These are phyloP conservation scores for Trichomycterus rosablanca DNA, from an alignment of 2,113 vertebrate genomes.

Conservation along the genomic window DNA sequence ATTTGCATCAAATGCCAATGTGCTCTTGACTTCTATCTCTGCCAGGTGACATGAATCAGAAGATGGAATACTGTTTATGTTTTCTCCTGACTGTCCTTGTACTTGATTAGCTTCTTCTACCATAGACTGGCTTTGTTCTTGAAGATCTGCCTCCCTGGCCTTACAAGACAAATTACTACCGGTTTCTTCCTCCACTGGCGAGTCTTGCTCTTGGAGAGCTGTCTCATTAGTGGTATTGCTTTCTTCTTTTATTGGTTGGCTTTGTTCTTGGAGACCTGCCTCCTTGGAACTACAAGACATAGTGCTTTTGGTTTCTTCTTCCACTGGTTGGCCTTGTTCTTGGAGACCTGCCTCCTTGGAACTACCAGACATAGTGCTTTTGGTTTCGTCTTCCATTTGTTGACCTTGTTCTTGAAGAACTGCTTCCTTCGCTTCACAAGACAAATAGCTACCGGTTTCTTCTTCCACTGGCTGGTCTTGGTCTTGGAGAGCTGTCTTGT, in stretches of 20 bases:
- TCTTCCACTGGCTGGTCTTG: neutral
- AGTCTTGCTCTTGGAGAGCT: neutral
- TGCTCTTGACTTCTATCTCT: too few relatives aligned
- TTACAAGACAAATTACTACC: neutral
- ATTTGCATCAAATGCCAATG: too few relatives aligned
- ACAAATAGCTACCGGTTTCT: neutral
- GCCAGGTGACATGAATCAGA: too few relatives aligned
- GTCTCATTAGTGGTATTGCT: neutral
- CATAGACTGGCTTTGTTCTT: neutral
- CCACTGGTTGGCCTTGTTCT: neutral
- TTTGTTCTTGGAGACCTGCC: constrained; percentile 5
- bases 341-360: neutral
- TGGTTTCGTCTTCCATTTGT: too few relatives aligned
- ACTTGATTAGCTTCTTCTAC: constrained; percentile 16
- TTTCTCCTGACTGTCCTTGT: too few relatives aligned
- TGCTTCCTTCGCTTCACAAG: too few relatives aligned
- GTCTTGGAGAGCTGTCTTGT: too few relatives aligned
- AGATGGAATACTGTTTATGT: too few relatives aligned
- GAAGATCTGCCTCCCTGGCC: neutral
- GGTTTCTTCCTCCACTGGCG: neutral
- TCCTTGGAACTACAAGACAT: neutral
- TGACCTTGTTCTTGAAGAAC: too few relatives aligned
- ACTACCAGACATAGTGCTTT: too few relatives aligned
- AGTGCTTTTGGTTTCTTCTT: constrained; percentile 4
- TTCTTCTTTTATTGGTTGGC: neutral